Percentiles rank a stretch among this genome's conserved stretches.
These are phyloP conservation scores for Nymphalis urticae DNA, from an alignment of 2,888 invertebrate genomes.

Conservation along the genomic window DNA sequence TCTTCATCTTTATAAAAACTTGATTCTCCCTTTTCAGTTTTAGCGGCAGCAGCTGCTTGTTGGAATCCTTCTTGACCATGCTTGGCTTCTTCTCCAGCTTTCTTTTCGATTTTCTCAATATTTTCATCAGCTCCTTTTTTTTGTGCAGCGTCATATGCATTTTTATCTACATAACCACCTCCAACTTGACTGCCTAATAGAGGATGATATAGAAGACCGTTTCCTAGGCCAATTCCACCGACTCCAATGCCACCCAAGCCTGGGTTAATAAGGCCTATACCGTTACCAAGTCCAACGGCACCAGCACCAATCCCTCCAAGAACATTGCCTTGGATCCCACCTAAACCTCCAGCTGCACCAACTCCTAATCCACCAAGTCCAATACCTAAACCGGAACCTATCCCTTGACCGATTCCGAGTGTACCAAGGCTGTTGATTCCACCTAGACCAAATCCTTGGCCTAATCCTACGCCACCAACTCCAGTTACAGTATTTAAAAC, in stretches of 20 bases:
- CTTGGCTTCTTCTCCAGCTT: constrained; percentile 78
- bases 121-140: constrained; percentile 81
- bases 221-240: constrained; percentile 54
- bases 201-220: constrained; percentile 69
- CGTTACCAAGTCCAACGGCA: constrained; percentile 46
- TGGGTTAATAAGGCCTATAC: constrained; percentile 58
- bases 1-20: constrained; percentile 79
- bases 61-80: constrained; percentile 82
- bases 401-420: constrained; percentile 48
- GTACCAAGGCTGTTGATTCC: constrained; percentile 51
- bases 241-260: constrained; percentile 63
- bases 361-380: constrained; percentile 48
- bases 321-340: constrained; percentile 35
- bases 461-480: constrained; percentile 51
- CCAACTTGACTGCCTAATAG: constrained; percentile 66
- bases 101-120: constrained; percentile 78
- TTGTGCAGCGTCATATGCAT: constrained; percentile 80
- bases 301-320: constrained; percentile 32
- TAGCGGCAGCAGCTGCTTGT: constrained; percentile 79
- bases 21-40: constrained; percentile 78
- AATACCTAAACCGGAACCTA: constrained; percentile 52
- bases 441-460: constrained; percentile 45
- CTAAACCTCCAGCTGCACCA: constrained; percentile 47
- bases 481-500: constrained; percentile 66
- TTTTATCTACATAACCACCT: constrained; percentile 79